phyloP scores from a whole-genome alignment of 2,113 vertebrate genomes.

The Lagenorhynchus albirostris region DNA sequence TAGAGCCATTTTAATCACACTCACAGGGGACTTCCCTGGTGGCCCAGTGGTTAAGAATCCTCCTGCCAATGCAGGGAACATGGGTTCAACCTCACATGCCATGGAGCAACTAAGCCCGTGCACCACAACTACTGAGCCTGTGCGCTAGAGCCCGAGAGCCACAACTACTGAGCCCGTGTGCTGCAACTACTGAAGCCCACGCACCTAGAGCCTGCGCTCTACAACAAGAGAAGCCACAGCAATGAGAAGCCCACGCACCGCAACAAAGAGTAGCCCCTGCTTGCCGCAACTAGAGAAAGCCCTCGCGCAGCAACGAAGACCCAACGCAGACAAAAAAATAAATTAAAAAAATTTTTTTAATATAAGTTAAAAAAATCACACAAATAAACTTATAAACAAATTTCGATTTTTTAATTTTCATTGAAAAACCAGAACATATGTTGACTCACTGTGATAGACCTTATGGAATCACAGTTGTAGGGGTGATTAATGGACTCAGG shows the following conservation, averaged over 20 bases:
- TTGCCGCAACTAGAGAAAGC: neutral
- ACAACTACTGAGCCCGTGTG: no score
- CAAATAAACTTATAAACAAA: neutral
- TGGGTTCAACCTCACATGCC: no score
- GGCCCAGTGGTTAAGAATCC: no score
- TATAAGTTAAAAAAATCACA: neutral
- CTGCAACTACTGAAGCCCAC: neutral
- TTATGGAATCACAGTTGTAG: neutral
- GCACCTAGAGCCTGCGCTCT: neutral
- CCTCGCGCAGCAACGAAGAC: neutral
- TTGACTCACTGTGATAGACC: neutral
- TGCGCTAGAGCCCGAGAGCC: neutral
- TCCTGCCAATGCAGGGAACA: no score
- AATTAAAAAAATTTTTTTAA: neutral
- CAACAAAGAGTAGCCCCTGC: neutral
- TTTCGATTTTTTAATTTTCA: neutral
- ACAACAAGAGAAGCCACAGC: neutral
- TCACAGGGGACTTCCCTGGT: neutral
- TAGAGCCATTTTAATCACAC: neutral
- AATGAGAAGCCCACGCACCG: no score
- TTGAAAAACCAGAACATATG: neutral
- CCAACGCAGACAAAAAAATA: neutral
- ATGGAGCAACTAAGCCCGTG: rapidly evolving
- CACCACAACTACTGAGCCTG: neutral
- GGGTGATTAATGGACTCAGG: neutral